Base-by-base conservation (phyloP, 2,113 vertebrate species). In the Paradisaea rubra region DNA sequence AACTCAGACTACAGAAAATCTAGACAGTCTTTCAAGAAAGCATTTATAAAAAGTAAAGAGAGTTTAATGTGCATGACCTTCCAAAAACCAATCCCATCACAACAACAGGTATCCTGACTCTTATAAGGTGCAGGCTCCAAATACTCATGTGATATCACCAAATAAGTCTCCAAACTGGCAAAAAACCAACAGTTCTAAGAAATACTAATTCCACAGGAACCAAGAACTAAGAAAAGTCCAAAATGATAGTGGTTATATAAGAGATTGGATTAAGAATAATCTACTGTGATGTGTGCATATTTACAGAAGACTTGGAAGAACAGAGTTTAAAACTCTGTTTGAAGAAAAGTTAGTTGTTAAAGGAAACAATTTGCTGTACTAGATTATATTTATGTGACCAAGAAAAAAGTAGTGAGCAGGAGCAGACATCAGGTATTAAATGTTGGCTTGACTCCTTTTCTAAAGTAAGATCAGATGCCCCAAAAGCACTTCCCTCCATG, bases 161-260 rank as follows among this genome's bases (percentile, higher is more conserved):
- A 93, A 60, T 52, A 80, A 96, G 91, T 86, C 94, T 95, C 68
- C 81, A 86, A 80, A 70, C 52, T 91, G 91, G 96, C 95, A 95
- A 96, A 96, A 96, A 50, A 23, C 81, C 97, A 97, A 96, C 88
- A 97, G 91, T 98, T 98, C 97, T 98, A 97, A 97, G 97, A 98
- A 98, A 96, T 79, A 65, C 78, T 97, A 97, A 97, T 97, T 97
- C 96, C 95, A 96, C 95, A 94, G 95, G 97, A 98, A 92, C 89
- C 83, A 89, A 94, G 69, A 82, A 96, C 80, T 93, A 94, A 96
- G 97, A 94, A 88, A 95, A 95, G 73, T 96, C 95, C 94, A 96
- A 96, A 97, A 97, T 96, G 96, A 98, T 97, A 97, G 96, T 91
- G 66, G 86, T 98, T 98, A 98, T 79, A 14, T 98, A 98, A 98